Conservation (phyloP, 1,140 invertebrate species). For the Eupeodes corollae region DNA sequence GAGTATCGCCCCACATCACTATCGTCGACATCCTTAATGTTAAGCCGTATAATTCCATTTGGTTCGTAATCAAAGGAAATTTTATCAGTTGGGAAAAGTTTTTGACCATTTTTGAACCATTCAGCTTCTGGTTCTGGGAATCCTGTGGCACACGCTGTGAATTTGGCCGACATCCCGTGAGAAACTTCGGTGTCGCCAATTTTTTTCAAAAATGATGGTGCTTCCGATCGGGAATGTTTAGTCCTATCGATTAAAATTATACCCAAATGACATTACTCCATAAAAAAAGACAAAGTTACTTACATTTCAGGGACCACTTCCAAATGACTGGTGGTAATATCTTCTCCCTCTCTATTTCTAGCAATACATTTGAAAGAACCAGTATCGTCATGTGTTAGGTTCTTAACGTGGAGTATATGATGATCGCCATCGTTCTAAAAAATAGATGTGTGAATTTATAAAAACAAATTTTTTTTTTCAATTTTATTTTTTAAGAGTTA, state of each 20-base stretch:
- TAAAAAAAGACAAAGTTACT: conserved; percentile 25
- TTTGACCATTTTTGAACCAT: conserved; percentile 71
- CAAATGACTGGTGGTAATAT: conserved; percentile 58
- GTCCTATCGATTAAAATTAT: conserved; percentile 38
- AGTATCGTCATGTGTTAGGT: conserved; percentile 53
- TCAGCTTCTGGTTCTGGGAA: conserved; percentile 75
- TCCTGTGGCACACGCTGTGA: conserved; percentile 78
- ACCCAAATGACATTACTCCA: conserved; percentile 24
- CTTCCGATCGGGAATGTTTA: conserved; percentile 61
- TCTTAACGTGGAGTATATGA: conserved; percentile 59
- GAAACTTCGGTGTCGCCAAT: conserved; percentile 81
- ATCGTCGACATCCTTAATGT: conserved; percentile 58
- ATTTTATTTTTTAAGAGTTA: background rate
- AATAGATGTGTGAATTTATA: background rate
- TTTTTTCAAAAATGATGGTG: conserved; percentile 77
- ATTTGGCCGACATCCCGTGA: conserved; percentile 79
- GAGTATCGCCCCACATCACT: conserved; percentile 73
- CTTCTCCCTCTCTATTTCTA: conserved; percentile 68
- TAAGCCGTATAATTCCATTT: conserved; percentile 56
- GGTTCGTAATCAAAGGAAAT: conserved; percentile 71
- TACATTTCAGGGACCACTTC: conserved; percentile 73
- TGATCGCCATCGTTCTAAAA: conserved; percentile 60
- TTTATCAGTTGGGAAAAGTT: conserved; percentile 66
- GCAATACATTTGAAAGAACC: conserved; percentile 69
- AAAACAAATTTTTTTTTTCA: background rate